Evolutionary conservation across 1,140 invertebrate genomes (phyloP).

Genomic region (Pantala flavescens): DNA sequence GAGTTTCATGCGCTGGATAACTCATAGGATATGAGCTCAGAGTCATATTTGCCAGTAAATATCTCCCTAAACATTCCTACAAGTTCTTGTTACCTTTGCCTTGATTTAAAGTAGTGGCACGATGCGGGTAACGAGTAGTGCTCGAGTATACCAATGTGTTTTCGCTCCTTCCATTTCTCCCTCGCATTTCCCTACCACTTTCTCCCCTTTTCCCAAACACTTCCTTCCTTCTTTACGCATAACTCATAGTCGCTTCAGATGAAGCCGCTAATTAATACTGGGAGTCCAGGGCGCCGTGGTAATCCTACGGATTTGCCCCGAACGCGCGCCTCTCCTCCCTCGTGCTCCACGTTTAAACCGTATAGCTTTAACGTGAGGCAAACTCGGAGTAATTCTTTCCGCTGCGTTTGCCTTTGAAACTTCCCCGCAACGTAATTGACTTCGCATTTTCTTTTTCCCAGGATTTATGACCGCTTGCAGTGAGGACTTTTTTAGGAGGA

Average conservation of each 20-base stretch:
- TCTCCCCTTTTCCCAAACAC: background rate
- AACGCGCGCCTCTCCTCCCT: background rate
- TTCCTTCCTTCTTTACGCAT: background rate
- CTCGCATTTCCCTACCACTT: background rate
- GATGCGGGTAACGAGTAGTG: too few relatives aligned
- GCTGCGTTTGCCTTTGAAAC: background rate
- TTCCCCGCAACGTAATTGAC: background rate
- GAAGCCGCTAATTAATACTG: constrained; percentile 5
- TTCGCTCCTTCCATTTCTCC: background rate
- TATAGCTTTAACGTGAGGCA: background rate
- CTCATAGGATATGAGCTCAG: too few relatives aligned
- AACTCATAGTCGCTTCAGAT: background rate
- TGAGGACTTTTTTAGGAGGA: background rate
- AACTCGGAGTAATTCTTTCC: background rate
- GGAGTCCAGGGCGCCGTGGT: background rate
- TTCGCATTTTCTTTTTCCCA: background rate
- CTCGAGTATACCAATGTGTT: too few relatives aligned
- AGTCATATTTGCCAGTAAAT: too few relatives aligned
- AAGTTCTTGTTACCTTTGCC: too few relatives aligned
- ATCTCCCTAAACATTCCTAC: too few relatives aligned
- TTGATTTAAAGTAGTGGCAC: too few relatives aligned
- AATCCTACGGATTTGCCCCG: background rate
- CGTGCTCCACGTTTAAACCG: background rate
- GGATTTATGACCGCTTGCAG: background rate
- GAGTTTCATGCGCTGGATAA: too few relatives aligned